Percentiles rank a stretch among this genome's conserved stretches.
Evolutionary conservation across 2,888 invertebrate genomes (phyloP).

Genomic region (Agrotis puta): DNA sequence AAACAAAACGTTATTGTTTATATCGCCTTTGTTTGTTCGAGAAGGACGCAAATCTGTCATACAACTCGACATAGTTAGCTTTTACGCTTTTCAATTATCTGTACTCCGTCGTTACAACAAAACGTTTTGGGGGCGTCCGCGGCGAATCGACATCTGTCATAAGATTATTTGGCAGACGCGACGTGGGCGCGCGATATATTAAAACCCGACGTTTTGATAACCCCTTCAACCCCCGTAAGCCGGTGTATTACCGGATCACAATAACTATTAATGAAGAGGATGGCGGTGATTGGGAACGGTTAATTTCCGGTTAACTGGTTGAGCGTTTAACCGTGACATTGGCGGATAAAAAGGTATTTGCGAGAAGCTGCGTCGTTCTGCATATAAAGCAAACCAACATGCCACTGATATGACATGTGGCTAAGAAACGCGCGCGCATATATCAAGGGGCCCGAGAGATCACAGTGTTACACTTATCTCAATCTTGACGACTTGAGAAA

Average conservation of each 20-base stretch:
- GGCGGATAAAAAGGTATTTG: constrained; percentile 47
- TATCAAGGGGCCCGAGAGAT: background rate
- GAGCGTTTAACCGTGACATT: constrained; percentile 52
- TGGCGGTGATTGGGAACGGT: constrained; percentile 48
- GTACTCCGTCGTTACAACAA: constrained; percentile 25
- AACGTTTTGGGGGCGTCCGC: constrained; percentile 53
- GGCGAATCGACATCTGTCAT: constrained; percentile 52
- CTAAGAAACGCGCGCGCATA: background rate
- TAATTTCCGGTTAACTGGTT: constrained; percentile 46
- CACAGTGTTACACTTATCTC: background rate
- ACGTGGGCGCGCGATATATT: constrained; percentile 52
- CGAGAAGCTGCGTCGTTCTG: background rate
- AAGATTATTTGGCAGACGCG: constrained; percentile 52
- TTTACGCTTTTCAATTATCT: constrained; percentile 45
- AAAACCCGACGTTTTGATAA: constrained; percentile 61
- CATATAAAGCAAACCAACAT: no score
- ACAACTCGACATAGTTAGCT: constrained; percentile 25
- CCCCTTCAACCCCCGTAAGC: constrained; percentile 53
- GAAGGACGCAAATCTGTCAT: constrained; percentile 11
- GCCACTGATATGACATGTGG: no score
- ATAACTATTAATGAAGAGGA: constrained; percentile 47
- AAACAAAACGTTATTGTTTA: background rate
- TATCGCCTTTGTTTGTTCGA: constrained; percentile 21
- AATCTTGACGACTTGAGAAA: background rate
- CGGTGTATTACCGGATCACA: constrained; percentile 41